Evolutionary conservation across 1,140 invertebrate species (phyloP).

Genomic region (Liolophura sinensis): DNA sequence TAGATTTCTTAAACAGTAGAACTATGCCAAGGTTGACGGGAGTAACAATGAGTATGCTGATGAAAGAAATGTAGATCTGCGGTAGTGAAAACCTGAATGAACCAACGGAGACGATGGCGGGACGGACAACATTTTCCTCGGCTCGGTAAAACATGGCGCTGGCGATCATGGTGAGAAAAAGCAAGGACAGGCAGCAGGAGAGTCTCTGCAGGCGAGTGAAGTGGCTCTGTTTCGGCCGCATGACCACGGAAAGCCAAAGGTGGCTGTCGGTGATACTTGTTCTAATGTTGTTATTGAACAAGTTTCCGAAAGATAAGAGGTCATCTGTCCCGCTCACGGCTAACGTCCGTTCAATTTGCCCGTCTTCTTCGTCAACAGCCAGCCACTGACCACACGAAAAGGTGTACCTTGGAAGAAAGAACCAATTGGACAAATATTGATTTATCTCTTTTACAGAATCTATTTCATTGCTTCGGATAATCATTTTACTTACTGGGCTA

Average conservation of each 20-base stretch:
- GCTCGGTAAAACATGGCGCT: conserved; percentile 58
- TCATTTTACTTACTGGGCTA: no score
- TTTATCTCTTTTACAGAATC: no score
- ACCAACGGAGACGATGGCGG: conserved; percentile 5
- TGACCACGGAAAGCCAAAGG: conserved; percentile 52
- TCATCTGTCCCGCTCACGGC: conserved; percentile 40
- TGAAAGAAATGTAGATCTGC: conserved; percentile 25
- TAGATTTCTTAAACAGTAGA: conserved; percentile 30
- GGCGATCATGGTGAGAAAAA: conserved; percentile 56
- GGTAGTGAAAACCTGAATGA: conserved; percentile 26
- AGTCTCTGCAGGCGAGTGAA: conserved; percentile 56
- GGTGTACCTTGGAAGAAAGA: conserved; percentile 31
- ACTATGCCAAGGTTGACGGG: conserved; percentile 30
- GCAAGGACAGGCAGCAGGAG: conserved; percentile 47
- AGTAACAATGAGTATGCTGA: conserved; percentile 27
- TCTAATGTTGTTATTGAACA: conserved; percentile 48
- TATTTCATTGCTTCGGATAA: no score
- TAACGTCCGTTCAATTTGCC: conserved; percentile 45
- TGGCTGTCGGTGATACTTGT: conserved; percentile 55
- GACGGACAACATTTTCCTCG: conserved; percentile 11
- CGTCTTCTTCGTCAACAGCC: conserved; percentile 49
- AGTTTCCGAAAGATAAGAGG: conserved; percentile 44
- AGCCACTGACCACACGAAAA: conserved; percentile 55
- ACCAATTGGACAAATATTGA: no score
- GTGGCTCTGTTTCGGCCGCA: conserved; percentile 44